These are phyloP conservation scores for Sepiola atlantica DNA, from an alignment of 2,888 invertebrate genomes.

Conservation along the genomic window DNA sequence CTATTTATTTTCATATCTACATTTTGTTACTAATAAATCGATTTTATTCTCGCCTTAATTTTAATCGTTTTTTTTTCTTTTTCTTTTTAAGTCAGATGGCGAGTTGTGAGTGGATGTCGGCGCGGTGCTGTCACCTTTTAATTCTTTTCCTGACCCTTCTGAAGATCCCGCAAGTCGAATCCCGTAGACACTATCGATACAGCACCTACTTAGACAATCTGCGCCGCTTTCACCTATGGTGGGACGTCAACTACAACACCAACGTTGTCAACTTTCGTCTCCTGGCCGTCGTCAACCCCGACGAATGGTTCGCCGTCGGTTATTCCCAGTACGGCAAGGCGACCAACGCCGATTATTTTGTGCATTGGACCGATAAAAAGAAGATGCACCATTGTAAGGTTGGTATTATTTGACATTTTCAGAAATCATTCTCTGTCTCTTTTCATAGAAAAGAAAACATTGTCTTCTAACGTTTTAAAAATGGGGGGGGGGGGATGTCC, in stretches of 20 bases:
- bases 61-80: neutral
- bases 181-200: slow-evolving; percentile 48
- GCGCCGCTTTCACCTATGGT: slow-evolving; percentile 50
- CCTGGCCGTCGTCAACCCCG: slow-evolving; percentile 48
- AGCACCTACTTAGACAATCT: slow-evolving; percentile 50
- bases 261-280: slow-evolving; percentile 53
- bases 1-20: too few species aligned
- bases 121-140: neutral
- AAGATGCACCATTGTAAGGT: slow-evolving; percentile 64
- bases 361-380: slow-evolving; percentile 65
- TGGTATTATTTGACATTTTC: slow-evolving; percentile 33
- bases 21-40: too few species aligned
- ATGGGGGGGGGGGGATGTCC: too few species aligned
- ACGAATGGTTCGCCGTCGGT: slow-evolving; percentile 58
- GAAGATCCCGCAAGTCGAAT: neutral
- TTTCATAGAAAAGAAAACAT: neutral
- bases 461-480: neutral
- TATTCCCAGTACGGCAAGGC: slow-evolving; percentile 62
- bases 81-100: neutral
- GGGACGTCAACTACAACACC: slow-evolving; percentile 52
- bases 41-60: too few species aligned
- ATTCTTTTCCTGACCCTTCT: neutral
- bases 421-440: neutral
- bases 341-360: slow-evolving; percentile 64
- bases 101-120: neutral